These are phyloP conservation scores for Haemorhous mexicanus DNA, from an alignment of 2,113 vertebrate genomes.

Conservation along the genomic window DNA sequence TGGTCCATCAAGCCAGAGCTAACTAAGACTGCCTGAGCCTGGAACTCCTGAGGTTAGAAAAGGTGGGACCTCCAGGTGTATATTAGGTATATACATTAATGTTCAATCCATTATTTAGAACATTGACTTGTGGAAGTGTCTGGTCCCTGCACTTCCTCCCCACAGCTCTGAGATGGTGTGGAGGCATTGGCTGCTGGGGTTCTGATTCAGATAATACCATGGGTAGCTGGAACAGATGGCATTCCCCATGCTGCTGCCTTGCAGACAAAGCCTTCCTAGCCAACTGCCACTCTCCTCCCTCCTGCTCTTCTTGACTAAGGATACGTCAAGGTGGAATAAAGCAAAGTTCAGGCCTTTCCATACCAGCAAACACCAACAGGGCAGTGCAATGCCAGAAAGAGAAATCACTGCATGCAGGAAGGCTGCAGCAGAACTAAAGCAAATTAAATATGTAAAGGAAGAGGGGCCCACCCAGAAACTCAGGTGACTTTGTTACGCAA, in stretches of 20 bases:
- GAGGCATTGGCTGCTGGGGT: background rate
- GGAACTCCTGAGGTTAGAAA: background rate
- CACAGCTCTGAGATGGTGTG: background rate
- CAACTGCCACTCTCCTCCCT: conserved; percentile 28
- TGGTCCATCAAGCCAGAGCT: background rate
- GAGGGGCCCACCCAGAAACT: background rate
- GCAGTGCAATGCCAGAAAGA: background rate
- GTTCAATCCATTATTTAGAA: background rate
- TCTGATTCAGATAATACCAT: background rate
- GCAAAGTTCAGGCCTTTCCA: background rate
- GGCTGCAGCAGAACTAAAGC: background rate
- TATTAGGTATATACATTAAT: background rate
- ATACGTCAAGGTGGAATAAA: conserved; percentile 44
- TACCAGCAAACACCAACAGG: background rate
- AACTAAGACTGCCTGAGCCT: background rate
- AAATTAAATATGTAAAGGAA: background rate
- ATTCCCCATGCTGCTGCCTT: background rate
- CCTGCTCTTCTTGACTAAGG: conserved; percentile 20
- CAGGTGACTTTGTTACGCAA: background rate
- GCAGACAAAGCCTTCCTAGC: conserved; percentile 41
- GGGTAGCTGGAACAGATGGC: conserved; percentile 29
- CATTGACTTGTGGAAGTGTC: background rate
- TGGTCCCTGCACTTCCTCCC: background rate
- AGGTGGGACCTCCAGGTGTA: background rate
- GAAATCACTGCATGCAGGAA: background rate